Base-by-base conservation (phyloP, 1,140 invertebrate genomes). In the Ooceraea biroi region DNA sequence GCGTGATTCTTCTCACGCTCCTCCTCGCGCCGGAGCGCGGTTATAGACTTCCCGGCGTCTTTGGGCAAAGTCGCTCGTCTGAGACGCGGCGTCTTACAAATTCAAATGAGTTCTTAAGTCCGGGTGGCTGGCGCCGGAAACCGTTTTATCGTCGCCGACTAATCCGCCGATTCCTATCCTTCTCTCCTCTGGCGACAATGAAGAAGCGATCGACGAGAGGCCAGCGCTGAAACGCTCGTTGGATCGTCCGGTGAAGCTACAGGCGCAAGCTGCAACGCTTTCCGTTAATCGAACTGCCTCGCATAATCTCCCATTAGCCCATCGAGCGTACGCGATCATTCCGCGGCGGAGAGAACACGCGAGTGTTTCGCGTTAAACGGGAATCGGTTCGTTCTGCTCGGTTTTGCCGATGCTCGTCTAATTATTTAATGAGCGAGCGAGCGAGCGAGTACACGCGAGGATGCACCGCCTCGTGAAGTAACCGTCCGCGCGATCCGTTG, bases 231-330 rank as follows among this genome's bases (percentile, higher is more conserved):
- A 85, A 88, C 82, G 85, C 85, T 85, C 60, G 57, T 73, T 55
- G 41, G 55, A n/a, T 82, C 71, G 71, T 85, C 19, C 57, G 83
- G 68, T 71, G 63, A 85, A 36, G 60, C 82, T 73, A 63, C 85
- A 85, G 82, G 82, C 85, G 87, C 87, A 80, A 83, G 71, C 71
- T 57, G 69, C 82, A 44, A 36, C 41, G 84, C 69, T 85, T 91
- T 89, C 84, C 86, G 85, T 91, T 83, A 83, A 73, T 82, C 73
- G 74, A 86, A 91, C 89, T 86, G 86, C 85, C 86, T 89, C 55
- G 88, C 87, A 88, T 92, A 91, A 92, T 91, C 91, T 88, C 73
- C 89, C 86, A 91, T 92, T 91, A 91, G 73, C 86, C 83, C 2
- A 63, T 58, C 65, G 63, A 22, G 69, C 61, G 72, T 60, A 55